phyloP scores from a whole-genome alignment of 1,140 invertebrate species.

The Cydia splendana region DNA sequence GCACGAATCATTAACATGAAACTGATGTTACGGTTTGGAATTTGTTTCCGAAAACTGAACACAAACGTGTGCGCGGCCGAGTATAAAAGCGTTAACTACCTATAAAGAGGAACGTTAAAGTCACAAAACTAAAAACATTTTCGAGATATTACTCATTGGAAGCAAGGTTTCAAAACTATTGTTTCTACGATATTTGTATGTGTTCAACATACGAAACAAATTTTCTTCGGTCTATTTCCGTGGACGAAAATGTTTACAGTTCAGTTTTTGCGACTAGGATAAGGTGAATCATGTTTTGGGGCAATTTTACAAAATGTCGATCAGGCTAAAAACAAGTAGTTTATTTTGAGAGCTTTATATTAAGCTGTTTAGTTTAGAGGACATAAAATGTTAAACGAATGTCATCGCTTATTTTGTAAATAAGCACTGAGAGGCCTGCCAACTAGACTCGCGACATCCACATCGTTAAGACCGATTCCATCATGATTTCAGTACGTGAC shows the following conservation, averaged over 20 bases:
- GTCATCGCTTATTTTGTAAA: constrained; percentile 1
- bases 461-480: constrained; percentile 50
- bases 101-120: constrained; percentile 45
- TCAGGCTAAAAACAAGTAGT: background rate
- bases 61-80: constrained; percentile 23
- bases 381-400: background rate
- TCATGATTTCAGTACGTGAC: constrained; percentile 49
- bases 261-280: constrained; percentile 51
- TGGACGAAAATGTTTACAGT: constrained; percentile 55
- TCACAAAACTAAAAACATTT: constrained; percentile 58
- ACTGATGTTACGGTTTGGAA: constrained; percentile 7
- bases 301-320: constrained; percentile 38
- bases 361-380: background rate
- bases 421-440: background rate
- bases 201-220: constrained; percentile 61
- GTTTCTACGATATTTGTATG: constrained; percentile 53
- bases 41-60: constrained; percentile 11
- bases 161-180: constrained; percentile 51
- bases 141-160: constrained; percentile 62
- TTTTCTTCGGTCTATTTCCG: constrained; percentile 59
- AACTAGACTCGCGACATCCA: constrained; percentile 39
- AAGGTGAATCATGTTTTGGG: background rate
- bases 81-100: constrained; percentile 35
- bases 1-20: background rate
- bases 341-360: constrained; percentile 28